These are phyloP conservation scores for Panthera leo DNA, from an alignment of 2,113 vertebrate species.

Conservation along the genomic window DNA sequence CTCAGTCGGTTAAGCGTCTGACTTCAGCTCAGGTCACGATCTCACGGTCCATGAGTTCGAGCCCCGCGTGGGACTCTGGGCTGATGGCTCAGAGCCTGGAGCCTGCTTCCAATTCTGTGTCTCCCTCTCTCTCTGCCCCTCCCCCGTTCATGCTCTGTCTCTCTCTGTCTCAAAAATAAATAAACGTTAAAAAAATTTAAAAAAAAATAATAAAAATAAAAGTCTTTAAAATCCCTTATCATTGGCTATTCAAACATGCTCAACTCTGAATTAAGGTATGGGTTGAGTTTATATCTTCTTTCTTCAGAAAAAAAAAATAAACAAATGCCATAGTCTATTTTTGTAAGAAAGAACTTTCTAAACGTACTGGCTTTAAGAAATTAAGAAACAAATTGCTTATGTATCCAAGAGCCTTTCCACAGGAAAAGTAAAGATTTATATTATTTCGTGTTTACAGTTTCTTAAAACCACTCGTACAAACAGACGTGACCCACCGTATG, in stretches of 20 bases:
- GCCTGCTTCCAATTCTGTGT: too few species aligned
- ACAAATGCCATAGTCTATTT: not conserved
- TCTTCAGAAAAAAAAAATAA: not conserved
- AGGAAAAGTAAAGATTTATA: not conserved
- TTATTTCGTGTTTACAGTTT: constrained; percentile 15
- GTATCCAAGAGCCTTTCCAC: not conserved
- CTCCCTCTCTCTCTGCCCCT: too few species aligned
- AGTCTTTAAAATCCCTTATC: not conserved
- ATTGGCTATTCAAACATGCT: not conserved
- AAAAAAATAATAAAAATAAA: not conserved
- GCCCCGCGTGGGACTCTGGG: too few species aligned
- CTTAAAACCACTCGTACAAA: not conserved
- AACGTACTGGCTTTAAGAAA: not conserved
- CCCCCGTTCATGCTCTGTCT: too few species aligned
- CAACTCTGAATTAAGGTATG: not conserved
- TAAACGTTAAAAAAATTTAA: too few species aligned
- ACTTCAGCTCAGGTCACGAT: too few species aligned
- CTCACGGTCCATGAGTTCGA: too few species aligned
- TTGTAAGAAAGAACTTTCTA: constrained; percentile 5
- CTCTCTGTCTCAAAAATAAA: too few species aligned
- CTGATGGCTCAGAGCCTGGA: too few species aligned
- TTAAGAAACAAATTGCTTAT: not conserved
- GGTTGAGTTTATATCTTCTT: not conserved
- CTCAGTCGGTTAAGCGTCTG: too few species aligned
- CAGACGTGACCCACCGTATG: not conserved